These are phyloP conservation scores for Anagrus nilaparvatae DNA, from an alignment of 1,140 invertebrate species.

Conservation along the genomic window DNA sequence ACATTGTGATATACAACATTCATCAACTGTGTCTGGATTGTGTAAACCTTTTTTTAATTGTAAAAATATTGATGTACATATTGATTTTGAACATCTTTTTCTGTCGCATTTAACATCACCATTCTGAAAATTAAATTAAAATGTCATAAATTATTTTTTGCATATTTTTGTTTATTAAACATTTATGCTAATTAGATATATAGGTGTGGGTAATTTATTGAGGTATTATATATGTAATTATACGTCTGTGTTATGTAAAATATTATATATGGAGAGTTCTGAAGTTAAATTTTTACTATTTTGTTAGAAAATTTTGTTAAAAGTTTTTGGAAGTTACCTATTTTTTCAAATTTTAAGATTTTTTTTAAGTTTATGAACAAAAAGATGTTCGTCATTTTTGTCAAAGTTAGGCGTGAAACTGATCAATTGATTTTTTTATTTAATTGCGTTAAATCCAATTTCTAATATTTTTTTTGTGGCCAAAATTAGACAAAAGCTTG, in stretches of 20 bases:
- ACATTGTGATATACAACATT: conserved; percentile 46
- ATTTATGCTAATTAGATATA: too few relatives aligned
- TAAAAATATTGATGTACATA: conserved; percentile 45
- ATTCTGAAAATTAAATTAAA: conserved; percentile 50
- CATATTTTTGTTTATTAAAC: too few relatives aligned
- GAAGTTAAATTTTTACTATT: background rate
- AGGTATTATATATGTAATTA: conserved; percentile 4
- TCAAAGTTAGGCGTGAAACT: too few relatives aligned
- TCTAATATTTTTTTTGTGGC: too few relatives aligned
- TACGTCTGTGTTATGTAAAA: background rate
- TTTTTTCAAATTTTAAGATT: too few relatives aligned
- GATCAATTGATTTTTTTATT: too few relatives aligned
- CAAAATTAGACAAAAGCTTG: too few relatives aligned
- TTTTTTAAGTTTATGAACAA: too few relatives aligned
- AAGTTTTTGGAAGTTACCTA: too few relatives aligned
- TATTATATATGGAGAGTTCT: background rate
- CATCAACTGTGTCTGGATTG: conserved; percentile 37
- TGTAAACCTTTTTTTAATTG: conserved; percentile 35
- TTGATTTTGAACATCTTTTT: conserved; percentile 64
- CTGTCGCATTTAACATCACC: conserved; percentile 66
- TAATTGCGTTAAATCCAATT: too few relatives aligned
- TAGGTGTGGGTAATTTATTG: conserved; percentile 6
- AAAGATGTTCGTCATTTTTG: too few relatives aligned
- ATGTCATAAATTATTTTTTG: too few relatives aligned
- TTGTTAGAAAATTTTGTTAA: background rate